Base-by-base conservation (phyloP, 1,140 invertebrate genomes). In the Zaprionus nigranus region DNA sequence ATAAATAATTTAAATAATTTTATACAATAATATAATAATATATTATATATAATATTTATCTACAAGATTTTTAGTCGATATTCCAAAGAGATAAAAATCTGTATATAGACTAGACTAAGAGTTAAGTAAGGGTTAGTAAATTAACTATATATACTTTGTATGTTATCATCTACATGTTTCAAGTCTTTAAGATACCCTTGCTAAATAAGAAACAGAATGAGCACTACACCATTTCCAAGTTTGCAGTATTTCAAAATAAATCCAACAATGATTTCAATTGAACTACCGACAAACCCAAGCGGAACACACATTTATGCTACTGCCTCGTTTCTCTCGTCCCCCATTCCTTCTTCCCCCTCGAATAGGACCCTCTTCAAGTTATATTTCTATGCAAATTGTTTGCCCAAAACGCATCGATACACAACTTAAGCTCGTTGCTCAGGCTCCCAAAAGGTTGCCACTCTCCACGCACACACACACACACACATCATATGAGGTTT, bases 351-450 rank as follows among this genome's bases (percentile, higher is more conserved):
- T 63, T 38, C 11, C 22, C 30, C 60, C 24, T 7, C 5, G 1
- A 2, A 17, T 3, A 3, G 3, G 2, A n/a, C 36, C 57, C 56
- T 30, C 30, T 34, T 58, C 15, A 28, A 51, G 46, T 28, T 49
- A 40, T 30, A 34, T 17, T 46, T 64, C 34, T 65, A 56, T 65
- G 62, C 36, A 65, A 56, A 65, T 65, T 65, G 22, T 24, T n/a
- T 56, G 51, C 22, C 49, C 49, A 36, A 40, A 64, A 64, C 62
- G 51, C 62, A 65, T 65, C 53, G 53, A 65, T 65, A 65, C 62
- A 65, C 62, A 65, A 56, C 62, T 65, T 65, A 65, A 65, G 62
- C 62, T 22, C 51, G 22, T 36, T 56, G 49, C 62, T 64, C 56
- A 64, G 40, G 7, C 40, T n/a, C 61, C 61, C 53, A 54, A 64